A percentile compares a stretch with the other conserved stretches of the same genome.
phyloP scores from a whole-genome alignment of 2,888 invertebrate genomes.

The Diplazon laetatorius region DNA sequence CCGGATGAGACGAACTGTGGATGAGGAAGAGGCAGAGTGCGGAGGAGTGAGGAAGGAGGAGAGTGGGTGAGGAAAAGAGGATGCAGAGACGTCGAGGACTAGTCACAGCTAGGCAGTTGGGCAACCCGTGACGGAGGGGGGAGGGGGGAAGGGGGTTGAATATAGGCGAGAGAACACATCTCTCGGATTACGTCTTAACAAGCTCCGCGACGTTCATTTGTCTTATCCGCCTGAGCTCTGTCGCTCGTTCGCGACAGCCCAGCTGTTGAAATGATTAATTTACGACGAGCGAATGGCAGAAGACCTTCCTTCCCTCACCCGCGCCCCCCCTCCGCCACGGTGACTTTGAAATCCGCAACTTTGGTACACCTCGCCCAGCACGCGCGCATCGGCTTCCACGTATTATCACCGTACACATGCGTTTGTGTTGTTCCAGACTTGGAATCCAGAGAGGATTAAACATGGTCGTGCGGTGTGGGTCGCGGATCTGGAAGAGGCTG shows the following conservation, averaged over 20 bases:
- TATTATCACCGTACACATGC: not conserved
- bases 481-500: not conserved
- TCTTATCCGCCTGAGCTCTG: constrained; percentile 79
- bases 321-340: constrained; percentile 23
- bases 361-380: constrained; percentile 9
- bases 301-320: not conserved
- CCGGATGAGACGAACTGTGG: constrained; percentile 74
- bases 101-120: not conserved
- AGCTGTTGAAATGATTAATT: constrained; percentile 82
- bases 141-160: constrained; percentile 64
- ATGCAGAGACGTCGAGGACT: constrained; percentile 39
- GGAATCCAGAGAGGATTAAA: constrained; percentile 18
- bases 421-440: no score
- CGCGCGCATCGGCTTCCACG: constrained; percentile 3
- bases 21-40: constrained; percentile 57
- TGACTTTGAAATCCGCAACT: constrained; percentile 26
- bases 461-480: not conserved
- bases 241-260: constrained; percentile 80
- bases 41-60: constrained; percentile 56
- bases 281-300: constrained; percentile 65
- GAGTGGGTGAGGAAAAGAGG: constrained; percentile 55
- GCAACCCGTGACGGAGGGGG: constrained; percentile 11
- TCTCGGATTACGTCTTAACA: constrained; percentile 82
- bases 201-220: constrained; percentile 82
- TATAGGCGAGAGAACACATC: constrained; percentile 76